Evolutionary conservation across 2,797 vertebrate species (phyloP).

Genomic region (Channa striata): DNA sequence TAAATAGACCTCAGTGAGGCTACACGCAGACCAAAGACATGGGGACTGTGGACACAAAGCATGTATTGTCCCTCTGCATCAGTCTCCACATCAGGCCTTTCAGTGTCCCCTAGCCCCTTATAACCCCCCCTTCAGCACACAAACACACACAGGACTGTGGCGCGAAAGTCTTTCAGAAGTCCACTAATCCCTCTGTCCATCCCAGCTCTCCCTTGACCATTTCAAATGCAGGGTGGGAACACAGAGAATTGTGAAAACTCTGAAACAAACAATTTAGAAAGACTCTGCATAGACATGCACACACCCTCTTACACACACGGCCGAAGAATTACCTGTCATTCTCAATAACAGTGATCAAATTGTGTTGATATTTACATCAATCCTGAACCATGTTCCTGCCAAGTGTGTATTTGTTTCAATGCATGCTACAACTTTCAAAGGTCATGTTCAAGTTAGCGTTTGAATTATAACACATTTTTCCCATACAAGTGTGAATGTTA

Average conservation of each 20-base stretch:
- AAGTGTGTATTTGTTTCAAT: slow-evolving; percentile 8
- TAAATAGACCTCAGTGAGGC: slow-evolving; percentile 66
- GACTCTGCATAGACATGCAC: background rate
- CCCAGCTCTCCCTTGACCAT: slow-evolving; percentile 37
- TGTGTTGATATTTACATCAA: slow-evolving; percentile 18
- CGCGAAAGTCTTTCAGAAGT: slow-evolving; percentile 68
- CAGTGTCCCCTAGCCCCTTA: slow-evolving; percentile 61
- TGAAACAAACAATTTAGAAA: slow-evolving; percentile 9
- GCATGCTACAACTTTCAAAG: background rate
- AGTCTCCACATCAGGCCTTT: slow-evolving; percentile 79
- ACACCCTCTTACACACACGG: background rate
- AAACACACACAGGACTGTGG: slow-evolving; percentile 52
- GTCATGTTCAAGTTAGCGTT: background rate
- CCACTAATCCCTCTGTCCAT: slow-evolving; percentile 67
- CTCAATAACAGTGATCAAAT: slow-evolving; percentile 49
- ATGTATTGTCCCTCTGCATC: slow-evolving; percentile 76
- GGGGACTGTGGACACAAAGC: slow-evolving; percentile 74
- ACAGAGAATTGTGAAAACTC: slow-evolving; percentile 32
- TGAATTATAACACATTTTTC: background rate
- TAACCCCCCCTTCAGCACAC: slow-evolving; percentile 6
- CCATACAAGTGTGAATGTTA: too few species aligned
- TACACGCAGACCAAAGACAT: slow-evolving; percentile 72
- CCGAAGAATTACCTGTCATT: background rate
- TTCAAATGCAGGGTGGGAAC: slow-evolving; percentile 35
- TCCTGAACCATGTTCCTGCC: slow-evolving; percentile 29